Percentiles rank a stretch among this genome's conserved stretches.
phyloP scores from a whole-genome alignment of 2,113 vertebrate genomes.

The Columbina picui region DNA sequence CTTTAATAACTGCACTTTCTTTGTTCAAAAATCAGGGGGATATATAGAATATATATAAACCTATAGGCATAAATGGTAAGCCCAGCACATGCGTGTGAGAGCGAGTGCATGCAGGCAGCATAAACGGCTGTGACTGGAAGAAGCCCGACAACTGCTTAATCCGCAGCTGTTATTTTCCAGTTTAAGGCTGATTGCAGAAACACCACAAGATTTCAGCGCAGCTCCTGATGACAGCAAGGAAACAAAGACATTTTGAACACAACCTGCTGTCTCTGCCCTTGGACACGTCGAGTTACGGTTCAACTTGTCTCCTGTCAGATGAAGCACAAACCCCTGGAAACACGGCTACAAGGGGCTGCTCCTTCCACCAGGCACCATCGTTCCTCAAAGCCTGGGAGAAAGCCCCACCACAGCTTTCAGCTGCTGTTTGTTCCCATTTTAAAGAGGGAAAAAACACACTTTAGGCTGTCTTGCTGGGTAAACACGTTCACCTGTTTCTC shows the following conservation, averaged over 20 bases:
- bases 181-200: background rate
- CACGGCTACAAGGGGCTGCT: background rate
- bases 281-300: constrained; percentile 35
- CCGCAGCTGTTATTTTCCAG: background rate
- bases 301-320: constrained; percentile 59
- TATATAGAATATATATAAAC: fast-evolving
- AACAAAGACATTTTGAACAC: constrained; percentile 24
- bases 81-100: fast-evolving
- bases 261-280: constrained; percentile 27
- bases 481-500: background rate
- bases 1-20: background rate
- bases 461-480: background rate
- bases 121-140: background rate
- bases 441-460: background rate
- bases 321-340: constrained; percentile 59
- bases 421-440: background rate
- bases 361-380: background rate
- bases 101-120: background rate
- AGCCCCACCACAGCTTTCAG: background rate
- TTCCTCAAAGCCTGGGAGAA: constrained; percentile 10
- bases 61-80: background rate
- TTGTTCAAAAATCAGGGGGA: background rate
- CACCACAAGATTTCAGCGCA: background rate
- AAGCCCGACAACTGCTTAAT: background rate
- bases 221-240: constrained; percentile 3